A percentile compares a stretch with the other conserved stretches of the same genome.
Conservation (phyloP, 2,797 vertebrate species). For the Cygnus olor region DNA sequence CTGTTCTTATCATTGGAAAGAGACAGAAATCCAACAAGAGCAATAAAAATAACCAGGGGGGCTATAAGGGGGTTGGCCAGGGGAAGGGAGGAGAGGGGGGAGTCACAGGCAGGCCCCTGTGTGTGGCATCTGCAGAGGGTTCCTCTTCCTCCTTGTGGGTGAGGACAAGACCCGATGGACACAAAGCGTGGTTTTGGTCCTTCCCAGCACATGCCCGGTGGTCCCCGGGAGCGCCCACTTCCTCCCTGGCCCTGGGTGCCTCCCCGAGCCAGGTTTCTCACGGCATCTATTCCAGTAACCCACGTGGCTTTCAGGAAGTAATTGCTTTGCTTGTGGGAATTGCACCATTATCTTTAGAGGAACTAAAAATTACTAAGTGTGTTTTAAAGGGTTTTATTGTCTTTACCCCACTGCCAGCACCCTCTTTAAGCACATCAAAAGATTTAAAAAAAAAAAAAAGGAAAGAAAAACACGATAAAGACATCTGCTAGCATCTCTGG, state of each 20-base stretch:
- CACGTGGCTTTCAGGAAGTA: not conserved
- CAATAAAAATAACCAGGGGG: not conserved
- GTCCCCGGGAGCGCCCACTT: rapidly evolving
- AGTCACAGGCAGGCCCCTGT: not conserved
- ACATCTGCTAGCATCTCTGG: conserved; percentile 11
- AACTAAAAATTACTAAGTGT: conserved; percentile 9
- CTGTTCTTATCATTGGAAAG: not conserved
- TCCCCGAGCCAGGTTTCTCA: not conserved
- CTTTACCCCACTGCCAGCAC: not conserved
- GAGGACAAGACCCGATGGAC: not conserved
- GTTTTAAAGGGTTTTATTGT: conserved; percentile 23
- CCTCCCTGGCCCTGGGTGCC: not conserved
- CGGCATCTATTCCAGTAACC: not conserved
- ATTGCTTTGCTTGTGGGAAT: not conserved
- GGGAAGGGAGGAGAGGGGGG: not conserved
- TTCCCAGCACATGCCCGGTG: not conserved
- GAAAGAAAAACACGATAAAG: not conserved
- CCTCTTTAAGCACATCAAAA: conserved; percentile 37
- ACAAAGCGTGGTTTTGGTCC: not conserved
- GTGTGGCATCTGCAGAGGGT: not conserved
- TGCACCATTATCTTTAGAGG: conserved; percentile 18
- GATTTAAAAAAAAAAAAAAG: not conserved
- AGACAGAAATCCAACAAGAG: not conserved
- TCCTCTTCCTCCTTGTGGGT: not conserved
- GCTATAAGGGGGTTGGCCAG: not conserved